Evolutionary conservation across 2,888 invertebrate genomes (phyloP).

Genomic region (Antheraea assamensis): DNA sequence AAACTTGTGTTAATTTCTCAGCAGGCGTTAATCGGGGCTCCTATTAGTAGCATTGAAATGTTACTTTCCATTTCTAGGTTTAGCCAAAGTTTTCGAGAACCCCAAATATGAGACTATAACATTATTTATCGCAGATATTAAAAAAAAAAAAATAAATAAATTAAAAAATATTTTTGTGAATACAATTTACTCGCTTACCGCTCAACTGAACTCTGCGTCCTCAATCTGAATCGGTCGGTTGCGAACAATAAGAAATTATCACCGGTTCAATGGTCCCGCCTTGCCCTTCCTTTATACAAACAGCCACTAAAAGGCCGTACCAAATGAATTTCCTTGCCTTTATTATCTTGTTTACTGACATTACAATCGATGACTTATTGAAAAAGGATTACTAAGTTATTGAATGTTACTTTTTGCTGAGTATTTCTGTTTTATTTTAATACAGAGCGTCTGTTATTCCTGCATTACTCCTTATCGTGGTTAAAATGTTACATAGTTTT

Average conservation of each 20-base stretch:
- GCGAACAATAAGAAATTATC: constrained; percentile 68
- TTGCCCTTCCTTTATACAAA: constrained; percentile 55
- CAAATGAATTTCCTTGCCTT: constrained; percentile 16
- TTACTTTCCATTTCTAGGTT: no score
- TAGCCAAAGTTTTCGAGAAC: no score
- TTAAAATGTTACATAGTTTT: no score
- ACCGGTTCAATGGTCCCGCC: constrained; percentile 54
- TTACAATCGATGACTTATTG: constrained; percentile 4
- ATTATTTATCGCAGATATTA: no score
- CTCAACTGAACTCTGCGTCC: constrained; percentile 29
- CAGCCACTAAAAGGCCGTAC: constrained; percentile 1
- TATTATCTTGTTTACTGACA: constrained; percentile 14
- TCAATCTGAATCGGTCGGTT: constrained; percentile 20
- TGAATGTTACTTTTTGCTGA: background rate
- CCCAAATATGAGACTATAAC: no score
- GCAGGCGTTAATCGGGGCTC: no score
- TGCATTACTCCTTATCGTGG: no score
- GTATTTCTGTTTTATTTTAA: background rate
- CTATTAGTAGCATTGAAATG: no score
- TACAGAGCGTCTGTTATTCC: no score
- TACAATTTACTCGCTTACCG: constrained; percentile 22
- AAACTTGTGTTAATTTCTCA: no score
- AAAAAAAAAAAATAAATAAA: no score
- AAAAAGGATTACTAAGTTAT: background rate
- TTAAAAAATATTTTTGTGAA: background rate